phyloP scores from a whole-genome alignment of 2,113 vertebrate genomes.

The Tinamus guttatus region DNA sequence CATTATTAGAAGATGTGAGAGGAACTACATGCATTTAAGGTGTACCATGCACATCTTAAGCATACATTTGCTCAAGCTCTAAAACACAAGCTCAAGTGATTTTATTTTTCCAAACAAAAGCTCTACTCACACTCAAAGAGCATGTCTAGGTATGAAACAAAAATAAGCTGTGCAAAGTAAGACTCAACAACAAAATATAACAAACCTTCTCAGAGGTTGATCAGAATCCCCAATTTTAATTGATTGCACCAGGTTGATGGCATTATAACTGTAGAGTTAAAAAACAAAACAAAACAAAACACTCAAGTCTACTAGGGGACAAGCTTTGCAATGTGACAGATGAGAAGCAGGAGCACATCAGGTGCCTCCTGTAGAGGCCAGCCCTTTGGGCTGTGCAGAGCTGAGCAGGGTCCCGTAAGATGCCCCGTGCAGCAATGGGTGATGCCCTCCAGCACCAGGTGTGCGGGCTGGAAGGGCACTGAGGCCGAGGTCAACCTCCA shows the following conservation, averaged over 20 bases:
- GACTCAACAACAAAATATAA: background rate
- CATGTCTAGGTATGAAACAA: background rate
- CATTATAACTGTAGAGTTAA: background rate
- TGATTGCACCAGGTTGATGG: background rate
- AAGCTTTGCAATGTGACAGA: background rate
- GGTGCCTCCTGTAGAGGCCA: background rate
- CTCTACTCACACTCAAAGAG: background rate
- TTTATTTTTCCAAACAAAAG: background rate
- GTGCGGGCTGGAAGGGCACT: background rate
- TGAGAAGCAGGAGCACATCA: background rate
- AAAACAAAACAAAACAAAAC: no score
- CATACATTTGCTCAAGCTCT: background rate
- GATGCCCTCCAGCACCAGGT: background rate
- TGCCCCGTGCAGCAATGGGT: rapidly evolving
- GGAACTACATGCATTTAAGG: background rate
- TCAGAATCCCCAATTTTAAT: background rate
- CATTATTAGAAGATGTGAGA: background rate
- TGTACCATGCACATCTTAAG: background rate
- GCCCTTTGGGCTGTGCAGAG: background rate
- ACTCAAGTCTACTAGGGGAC: background rate
- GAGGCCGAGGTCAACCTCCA: background rate
- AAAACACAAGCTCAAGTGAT: background rate
- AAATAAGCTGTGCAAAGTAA: rapidly evolving
- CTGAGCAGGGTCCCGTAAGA: background rate
- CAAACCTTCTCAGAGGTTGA: background rate